phyloP scores from a whole-genome alignment of 1,140 invertebrate species.

The Tetraneura akinire region DNA sequence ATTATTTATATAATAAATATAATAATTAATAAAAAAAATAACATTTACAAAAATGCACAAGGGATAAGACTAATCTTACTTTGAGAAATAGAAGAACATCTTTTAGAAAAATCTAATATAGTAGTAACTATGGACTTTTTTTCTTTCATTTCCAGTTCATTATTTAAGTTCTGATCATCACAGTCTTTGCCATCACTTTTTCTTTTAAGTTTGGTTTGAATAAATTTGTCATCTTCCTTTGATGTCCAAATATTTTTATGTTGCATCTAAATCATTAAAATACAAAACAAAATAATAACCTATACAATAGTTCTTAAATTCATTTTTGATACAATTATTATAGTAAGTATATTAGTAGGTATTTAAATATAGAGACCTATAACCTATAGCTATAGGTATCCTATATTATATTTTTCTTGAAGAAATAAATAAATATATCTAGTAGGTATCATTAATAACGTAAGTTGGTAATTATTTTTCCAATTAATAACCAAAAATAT shows the following conservation, averaged over 20 bases:
- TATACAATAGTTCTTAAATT: too few species aligned
- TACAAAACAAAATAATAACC: slow-evolving; percentile 13
- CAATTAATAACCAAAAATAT: too few species aligned
- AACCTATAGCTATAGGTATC: too few species aligned
- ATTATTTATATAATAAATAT: too few species aligned
- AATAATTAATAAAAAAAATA: background rate
- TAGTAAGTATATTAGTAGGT: too few species aligned
- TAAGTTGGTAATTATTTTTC: too few species aligned
- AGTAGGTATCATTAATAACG: too few species aligned
- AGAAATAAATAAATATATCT: too few species aligned
- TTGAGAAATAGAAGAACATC: background rate
- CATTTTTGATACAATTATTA: too few species aligned
- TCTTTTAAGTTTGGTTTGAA: background rate
- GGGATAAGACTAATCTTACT: background rate
- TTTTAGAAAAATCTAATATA: slow-evolving; percentile 10
- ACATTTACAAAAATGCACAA: background rate
- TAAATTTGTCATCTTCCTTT: background rate
- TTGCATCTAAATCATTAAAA: slow-evolving; percentile 8
- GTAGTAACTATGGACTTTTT: background rate
- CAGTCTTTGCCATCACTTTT: background rate
- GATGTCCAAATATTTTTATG: slow-evolving; percentile 15
- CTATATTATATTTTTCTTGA: too few species aligned
- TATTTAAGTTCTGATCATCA: background rate
- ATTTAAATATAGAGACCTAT: too few species aligned
- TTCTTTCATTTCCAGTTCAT: background rate